A percentile compares a stretch with the other conserved stretches of the same genome.
Conservation (phyloP, 2,888 invertebrate species). For the Spodoptera exigua region DNA sequence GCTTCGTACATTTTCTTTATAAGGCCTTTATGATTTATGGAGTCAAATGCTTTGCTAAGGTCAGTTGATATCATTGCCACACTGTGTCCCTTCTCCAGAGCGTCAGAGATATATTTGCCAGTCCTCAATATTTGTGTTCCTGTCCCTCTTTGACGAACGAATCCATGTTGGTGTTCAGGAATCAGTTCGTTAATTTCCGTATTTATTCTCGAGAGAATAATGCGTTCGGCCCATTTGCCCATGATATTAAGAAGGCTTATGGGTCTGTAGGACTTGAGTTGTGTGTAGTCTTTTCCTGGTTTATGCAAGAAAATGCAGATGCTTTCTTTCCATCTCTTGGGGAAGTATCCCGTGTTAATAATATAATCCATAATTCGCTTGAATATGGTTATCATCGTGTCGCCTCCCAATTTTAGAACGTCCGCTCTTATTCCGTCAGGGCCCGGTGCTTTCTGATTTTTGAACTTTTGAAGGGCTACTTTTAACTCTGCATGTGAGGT, state of each 20-base stretch:
- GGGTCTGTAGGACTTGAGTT: neutral
- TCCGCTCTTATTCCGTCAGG: no score
- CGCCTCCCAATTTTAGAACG: no score
- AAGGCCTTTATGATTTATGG: neutral
- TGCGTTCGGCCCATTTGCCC: constrained; percentile 2
- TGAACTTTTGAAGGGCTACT: no score
- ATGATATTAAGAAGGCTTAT: constrained; percentile 1
- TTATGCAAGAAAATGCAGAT: no score
- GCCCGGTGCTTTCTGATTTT: no score
- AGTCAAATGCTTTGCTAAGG: neutral
- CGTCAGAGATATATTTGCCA: neutral
- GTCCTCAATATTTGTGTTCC: neutral
- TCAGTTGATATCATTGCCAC: neutral
- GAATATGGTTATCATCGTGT: no score
- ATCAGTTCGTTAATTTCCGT: neutral
- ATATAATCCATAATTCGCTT: no score
- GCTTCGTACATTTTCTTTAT: no score
- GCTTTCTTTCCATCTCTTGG: no score
- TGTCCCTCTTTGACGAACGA: neutral
- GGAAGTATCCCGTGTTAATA: no score
- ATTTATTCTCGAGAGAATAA: constrained; percentile 1
- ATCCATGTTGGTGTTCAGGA: neutral
- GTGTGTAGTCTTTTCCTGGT: neutral
- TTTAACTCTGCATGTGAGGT: no score
- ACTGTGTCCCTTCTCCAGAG: neutral